Evolutionary conservation across 2,113 vertebrate genomes (phyloP).

Genomic region (Colaptes auratus): DNA sequence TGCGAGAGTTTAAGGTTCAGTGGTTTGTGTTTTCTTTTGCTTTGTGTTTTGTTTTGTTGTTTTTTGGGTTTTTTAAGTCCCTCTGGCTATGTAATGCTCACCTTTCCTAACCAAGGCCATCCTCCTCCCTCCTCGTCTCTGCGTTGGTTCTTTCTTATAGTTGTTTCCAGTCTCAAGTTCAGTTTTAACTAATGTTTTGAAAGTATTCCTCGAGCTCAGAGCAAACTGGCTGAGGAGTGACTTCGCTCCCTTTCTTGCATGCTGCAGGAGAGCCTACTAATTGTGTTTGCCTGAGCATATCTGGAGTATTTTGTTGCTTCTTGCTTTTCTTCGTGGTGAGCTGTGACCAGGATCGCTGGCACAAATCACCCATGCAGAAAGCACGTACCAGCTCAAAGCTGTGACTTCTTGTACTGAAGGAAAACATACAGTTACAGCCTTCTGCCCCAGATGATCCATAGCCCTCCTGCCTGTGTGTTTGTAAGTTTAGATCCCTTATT

Average conservation of each 20-base stretch:
- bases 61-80: background rate
- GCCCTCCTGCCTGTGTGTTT: background rate
- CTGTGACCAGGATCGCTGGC: accelerated
- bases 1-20: background rate
- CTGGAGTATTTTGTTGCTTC: background rate
- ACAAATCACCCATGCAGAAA: background rate
- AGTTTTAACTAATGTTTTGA: background rate
- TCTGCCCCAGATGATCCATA: background rate
- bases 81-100: background rate
- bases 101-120: background rate
- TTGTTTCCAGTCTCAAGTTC: background rate
- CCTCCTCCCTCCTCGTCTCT: background rate
- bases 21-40: background rate
- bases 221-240: background rate
- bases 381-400: background rate
- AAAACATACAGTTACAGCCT: background rate
- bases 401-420: background rate
- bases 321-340: background rate
- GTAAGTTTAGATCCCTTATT: too few relatives aligned
- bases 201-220: background rate
- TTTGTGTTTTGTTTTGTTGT: background rate
- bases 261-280: background rate
- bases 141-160: background rate
- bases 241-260: background rate
- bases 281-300: background rate